phyloP scores from a whole-genome alignment of 2,113 vertebrate genomes.

The Oncorhynchus keta region DNA sequence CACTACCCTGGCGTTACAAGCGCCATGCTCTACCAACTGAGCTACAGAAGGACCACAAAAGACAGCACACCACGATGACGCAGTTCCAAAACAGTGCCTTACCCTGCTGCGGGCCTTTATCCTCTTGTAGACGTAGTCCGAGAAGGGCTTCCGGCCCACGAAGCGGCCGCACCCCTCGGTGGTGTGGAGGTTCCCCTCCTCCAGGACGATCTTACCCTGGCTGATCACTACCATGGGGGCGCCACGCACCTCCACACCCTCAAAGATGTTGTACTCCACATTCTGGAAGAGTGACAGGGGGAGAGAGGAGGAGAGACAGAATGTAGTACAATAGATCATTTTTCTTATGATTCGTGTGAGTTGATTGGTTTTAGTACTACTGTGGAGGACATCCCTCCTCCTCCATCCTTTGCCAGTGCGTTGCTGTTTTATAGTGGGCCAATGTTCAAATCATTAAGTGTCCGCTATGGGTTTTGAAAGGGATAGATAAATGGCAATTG shows the following conservation, averaged over 20 bases:
- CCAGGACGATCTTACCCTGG: constrained; percentile 96
- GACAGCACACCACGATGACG: not conserved
- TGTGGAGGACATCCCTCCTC: not conserved
- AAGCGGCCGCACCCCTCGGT: constrained; percentile 91
- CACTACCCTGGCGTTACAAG: no score
- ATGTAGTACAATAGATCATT: no score
- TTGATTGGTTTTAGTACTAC: not conserved
- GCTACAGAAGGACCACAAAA: no score
- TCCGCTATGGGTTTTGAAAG: not conserved
- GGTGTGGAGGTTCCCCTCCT: constrained; percentile 88
- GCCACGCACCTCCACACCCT: constrained; percentile 92
- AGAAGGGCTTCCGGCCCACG: constrained; percentile 91
- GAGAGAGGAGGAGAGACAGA: not conserved
- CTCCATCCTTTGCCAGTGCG: not conserved
- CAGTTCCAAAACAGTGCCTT: constrained; percentile 31
- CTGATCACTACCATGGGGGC: constrained; percentile 96
- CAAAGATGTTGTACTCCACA: constrained; percentile 98
- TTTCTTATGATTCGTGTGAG: not conserved
- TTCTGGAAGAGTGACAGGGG: constrained; percentile 62
- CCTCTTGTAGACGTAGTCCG: constrained; percentile 97
- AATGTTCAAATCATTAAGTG: not conserved
- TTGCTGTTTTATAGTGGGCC: not conserved
- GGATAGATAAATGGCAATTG: no score
- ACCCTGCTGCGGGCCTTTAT: constrained; percentile 99
- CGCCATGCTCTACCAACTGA: no score